Base-by-base conservation (phyloP, 2,888 invertebrate species). In the Drosophila eohydei region DNA sequence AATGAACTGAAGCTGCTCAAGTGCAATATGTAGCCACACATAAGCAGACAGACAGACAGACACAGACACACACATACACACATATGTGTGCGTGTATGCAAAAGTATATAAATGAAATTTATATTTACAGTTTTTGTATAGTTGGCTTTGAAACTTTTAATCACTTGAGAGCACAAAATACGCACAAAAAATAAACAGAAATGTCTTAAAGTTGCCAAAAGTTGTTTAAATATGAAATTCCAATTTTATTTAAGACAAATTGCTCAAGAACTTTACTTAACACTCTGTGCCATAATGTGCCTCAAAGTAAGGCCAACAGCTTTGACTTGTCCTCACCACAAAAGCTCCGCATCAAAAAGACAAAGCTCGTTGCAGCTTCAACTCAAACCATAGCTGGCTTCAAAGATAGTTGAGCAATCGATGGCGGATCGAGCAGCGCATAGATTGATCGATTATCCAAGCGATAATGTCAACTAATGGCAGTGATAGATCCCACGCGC, bases 1-100 rank as follows among this genome's bases (percentile, higher is more conserved):
- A 74, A 74, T 66, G 56, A 71, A 62, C 62, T 60, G 62, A 40
- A 58, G 56, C 40, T 55, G 32, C 32, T 50, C 43, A 40, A 68
- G 28, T 73, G 67, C 68, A 74, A 59, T 63, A 48, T 51, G 52
- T 51, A 51, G 51, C 11, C 6, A 59, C 14, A 51, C 14, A 12
- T 43, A 30, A 11, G 30, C 30, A 43, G 2, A 21, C 21, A 21
- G 21, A 21, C 21, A 21, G 2, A 48, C 44, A 28, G 2, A 46
- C 28, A 48, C n/a, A 48, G 7, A 26, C 7, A 46, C 12, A 46
- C 4, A 2, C 3, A 34, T 2, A 12, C 7, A 16, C n/a, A 41
- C 4, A 41, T 26, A 12, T 2, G 44, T 12, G 6, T 28, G 44
- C 11, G 6, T 44, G 26, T 11, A 34, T 34, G 21, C 41, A 34